Conservation (phyloP, 1,140 invertebrate genomes). For the Adelges cooleyi region DNA sequence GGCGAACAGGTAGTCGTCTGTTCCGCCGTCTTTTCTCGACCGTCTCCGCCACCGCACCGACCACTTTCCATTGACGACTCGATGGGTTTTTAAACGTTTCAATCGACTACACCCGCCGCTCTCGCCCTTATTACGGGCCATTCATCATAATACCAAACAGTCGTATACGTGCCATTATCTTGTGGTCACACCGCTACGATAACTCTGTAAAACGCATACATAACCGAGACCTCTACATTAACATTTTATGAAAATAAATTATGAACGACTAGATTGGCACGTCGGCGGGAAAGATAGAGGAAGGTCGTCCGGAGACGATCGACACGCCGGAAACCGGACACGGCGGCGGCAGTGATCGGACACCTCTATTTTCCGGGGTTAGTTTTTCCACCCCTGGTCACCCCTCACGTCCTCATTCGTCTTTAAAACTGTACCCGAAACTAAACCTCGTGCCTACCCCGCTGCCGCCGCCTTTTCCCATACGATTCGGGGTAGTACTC, state of each 20-base stretch:
- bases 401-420: neutral
- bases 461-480: neutral
- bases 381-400: neutral
- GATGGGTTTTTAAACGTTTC: constrained; percentile 11
- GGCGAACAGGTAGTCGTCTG: constrained; percentile 7
- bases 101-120: neutral
- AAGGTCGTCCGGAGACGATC: constrained; percentile 4
- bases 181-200: too few relatives aligned
- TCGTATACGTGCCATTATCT: too few relatives aligned
- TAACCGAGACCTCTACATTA: too few relatives aligned
- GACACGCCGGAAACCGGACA: constrained; percentile 21
- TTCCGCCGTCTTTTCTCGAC: neutral
- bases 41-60: neutral
- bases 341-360: neutral
- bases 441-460: neutral
- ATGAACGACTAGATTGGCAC: too few relatives aligned
- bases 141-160: too few relatives aligned
- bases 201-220: too few relatives aligned
- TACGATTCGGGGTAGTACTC: neutral
- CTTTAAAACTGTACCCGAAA: constrained; percentile 26
- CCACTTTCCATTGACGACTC: neutral
- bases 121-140: too few relatives aligned
- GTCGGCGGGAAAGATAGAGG: neutral
- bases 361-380: constrained; percentile 16
- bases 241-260: too few relatives aligned